Conservation (phyloP, 1,140 invertebrate genomes). For the Lucilia cuprina region DNA sequence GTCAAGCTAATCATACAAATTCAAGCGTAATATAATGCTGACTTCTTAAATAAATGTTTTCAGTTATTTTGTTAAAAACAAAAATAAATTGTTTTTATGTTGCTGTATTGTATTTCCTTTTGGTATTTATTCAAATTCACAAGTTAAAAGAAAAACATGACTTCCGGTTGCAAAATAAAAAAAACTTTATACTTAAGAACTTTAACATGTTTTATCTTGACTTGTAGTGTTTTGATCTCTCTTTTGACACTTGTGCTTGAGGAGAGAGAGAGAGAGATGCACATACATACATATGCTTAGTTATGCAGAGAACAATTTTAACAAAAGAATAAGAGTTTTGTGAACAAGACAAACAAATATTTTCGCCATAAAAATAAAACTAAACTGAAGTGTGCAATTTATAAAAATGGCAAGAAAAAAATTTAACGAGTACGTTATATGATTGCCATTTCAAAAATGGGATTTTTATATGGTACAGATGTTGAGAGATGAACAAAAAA, state of each 20-base stretch:
- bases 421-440: background rate
- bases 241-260: background rate
- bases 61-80: background rate
- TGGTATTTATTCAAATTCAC: background rate
- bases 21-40: too few species aligned
- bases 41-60: background rate
- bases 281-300: too few species aligned
- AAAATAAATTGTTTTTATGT: background rate
- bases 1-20: too few species aligned
- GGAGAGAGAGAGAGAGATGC: too few species aligned
- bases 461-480: background rate
- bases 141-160: background rate
- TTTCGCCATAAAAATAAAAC: background rate
- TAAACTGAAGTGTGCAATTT: background rate
- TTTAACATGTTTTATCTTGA: conserved; percentile 3
- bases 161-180: background rate
- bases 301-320: too few species aligned
- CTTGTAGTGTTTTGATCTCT: background rate
- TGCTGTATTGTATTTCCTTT: background rate
- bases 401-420: background rate
- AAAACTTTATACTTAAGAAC: background rate
- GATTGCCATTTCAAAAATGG: background rate
- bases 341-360: background rate
- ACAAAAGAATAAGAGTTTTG: background rate
- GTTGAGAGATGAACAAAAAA: too few species aligned